Percentiles rank a stretch among this genome's conserved stretches.
These are phyloP conservation scores for Lydus trimaculatus DNA, from an alignment of 2,888 invertebrate species.

Conservation along the genomic window DNA sequence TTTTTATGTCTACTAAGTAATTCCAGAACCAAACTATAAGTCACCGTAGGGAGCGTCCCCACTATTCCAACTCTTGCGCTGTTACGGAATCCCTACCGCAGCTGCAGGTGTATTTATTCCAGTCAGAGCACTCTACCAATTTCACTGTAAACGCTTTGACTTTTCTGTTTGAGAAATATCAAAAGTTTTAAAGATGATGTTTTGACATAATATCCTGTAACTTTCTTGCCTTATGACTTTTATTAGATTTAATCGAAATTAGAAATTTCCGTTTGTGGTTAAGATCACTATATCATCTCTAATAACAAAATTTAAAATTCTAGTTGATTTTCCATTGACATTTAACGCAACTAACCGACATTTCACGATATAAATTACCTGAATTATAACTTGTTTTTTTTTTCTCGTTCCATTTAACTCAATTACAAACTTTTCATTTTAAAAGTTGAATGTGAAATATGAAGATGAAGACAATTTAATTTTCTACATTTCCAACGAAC, in stretches of 20 bases:
- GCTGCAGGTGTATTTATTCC: no score
- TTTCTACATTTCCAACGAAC: background rate
- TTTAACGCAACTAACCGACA: background rate
- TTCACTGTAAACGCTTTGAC: no score
- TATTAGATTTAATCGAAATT: background rate
- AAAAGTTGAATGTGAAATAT: background rate
- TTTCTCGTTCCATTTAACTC: no score
- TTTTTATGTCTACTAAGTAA: no score
- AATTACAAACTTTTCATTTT: background rate
- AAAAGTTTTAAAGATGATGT: background rate
- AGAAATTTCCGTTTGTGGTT: background rate
- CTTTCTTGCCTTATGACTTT: background rate
- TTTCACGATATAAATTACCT: constrained; percentile 9
- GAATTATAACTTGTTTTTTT: background rate
- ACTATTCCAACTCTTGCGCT: no score
- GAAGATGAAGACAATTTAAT: background rate
- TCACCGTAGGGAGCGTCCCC: no score
- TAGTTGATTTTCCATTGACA: background rate
- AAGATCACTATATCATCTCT: background rate
- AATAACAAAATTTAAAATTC: background rate
- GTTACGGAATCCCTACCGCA: no score
- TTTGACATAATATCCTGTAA: background rate
- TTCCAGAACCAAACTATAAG: no score
- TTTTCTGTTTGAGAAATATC: no score
- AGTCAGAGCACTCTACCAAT: no score